phyloP scores from a whole-genome alignment of 2,113 vertebrate species.

The Triplophysa dalaica region DNA sequence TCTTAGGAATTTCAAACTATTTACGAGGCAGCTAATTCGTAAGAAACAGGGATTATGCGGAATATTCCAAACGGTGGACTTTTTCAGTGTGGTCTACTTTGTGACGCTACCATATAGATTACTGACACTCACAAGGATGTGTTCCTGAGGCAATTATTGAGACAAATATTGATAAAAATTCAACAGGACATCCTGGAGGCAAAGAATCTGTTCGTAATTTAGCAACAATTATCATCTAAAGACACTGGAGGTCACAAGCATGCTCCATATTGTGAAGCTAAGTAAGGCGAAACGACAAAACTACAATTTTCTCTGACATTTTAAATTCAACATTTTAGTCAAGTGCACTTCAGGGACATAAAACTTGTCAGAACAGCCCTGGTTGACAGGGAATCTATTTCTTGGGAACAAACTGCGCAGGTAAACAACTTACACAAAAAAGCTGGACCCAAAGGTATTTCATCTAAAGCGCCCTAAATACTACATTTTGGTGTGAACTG shows the following conservation, averaged over 20 bases:
- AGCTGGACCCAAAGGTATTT: background rate
- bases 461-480: background rate
- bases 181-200: conserved; percentile 23
- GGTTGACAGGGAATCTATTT: conserved; percentile 5
- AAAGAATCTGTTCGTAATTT: conserved; percentile 26
- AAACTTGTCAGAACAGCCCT: conserved; percentile 14
- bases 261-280: background rate
- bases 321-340: conserved; percentile 7
- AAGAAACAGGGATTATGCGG: conserved; percentile 10
- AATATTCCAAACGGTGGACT: conserved; percentile 41
- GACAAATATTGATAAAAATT: conserved; percentile 15
- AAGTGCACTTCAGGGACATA: background rate
- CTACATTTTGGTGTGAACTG: no score
- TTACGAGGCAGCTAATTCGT: no score
- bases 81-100: conserved; percentile 41
- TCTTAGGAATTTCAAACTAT: no score
- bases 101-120: conserved; percentile 11
- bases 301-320: background rate
- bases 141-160: conserved; percentile 46
- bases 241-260: conserved; percentile 17
- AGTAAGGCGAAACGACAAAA: background rate
- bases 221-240: conserved; percentile 15
- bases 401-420: background rate
- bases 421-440: background rate
- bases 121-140: conserved; percentile 20